Base-by-base conservation (phyloP, 2,797 vertebrate species). In the Parambassis ranga region DNA sequence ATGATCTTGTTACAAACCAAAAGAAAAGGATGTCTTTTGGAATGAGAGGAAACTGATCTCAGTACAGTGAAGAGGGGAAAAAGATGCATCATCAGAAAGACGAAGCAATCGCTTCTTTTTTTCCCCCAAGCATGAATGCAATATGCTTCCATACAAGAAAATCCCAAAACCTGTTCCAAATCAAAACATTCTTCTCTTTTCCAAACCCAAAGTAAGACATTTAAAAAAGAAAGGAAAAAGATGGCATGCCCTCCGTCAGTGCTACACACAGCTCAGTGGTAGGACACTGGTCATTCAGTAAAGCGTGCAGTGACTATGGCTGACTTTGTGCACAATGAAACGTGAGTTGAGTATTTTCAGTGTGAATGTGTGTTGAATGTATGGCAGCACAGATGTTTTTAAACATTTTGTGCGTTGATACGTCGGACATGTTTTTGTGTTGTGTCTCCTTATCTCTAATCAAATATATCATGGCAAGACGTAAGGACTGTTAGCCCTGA, bases 161-260 rank as follows among this genome's bases (percentile, higher is more conserved):
- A 75, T 16, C 70, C 39, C 57, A 27, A 62, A 79, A 70, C 60
- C 23, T 51, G 61, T 77, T 62, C 67, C 16, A 88, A 89, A 87
- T 76, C 55, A 86, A 87, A 84, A 81, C 69, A 86, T 72, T 83
- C 68, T 49, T 65, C 56, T 77, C 37, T 71, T 58, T 72, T 63
- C 65, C 41, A 67, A 71, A 41, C 74, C 73, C 64, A 84, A 82
- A 77, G 50, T 71, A 57, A 82, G 44, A 81, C 19, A 32, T 49
- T 61, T 35, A 74, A 64, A 65, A 76, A 67, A 60, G 16, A 76
- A 67, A 60, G 16, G 7, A 70, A 71, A 77, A 80, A 61, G 50
- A 85, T 82, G 83, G 83, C 90, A 90, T 90, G 90, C 83, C 87
- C 80, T 75, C 49, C 47, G 57, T 88, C 76, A 83, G 77, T 73